Percentiles rank a stretch among this genome's conserved stretches.
Evolutionary conservation across 2,888 invertebrate genomes (phyloP).

Genomic region (Rhagonycha lutea): DNA sequence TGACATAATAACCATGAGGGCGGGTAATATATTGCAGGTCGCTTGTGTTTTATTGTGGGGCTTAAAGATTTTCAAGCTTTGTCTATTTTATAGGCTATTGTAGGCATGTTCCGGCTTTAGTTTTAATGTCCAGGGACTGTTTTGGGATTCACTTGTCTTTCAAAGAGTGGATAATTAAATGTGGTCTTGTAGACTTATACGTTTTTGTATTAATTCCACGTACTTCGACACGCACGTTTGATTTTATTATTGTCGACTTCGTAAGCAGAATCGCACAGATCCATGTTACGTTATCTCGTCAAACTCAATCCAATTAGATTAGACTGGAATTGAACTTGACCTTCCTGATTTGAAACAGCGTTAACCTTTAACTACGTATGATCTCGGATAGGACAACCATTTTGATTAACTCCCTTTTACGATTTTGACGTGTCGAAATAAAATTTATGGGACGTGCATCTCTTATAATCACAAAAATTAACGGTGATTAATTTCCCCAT

Average conservation of each 20-base stretch:
- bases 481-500: slow-evolving; percentile 10
- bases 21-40: slow-evolving; percentile 21
- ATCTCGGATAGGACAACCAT: neutral
- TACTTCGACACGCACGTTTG: slow-evolving; percentile 22
- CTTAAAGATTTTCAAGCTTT: slow-evolving; percentile 14
- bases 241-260: slow-evolving; percentile 17
- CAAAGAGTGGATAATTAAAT: slow-evolving; percentile 18
- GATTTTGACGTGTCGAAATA: neutral
- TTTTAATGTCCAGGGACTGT: slow-evolving; percentile 13
- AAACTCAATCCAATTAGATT: slow-evolving; percentile 19
- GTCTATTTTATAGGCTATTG: slow-evolving; percentile 10
- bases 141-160: slow-evolving; percentile 10
- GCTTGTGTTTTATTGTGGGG: slow-evolving; percentile 20
- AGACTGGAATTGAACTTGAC: slow-evolving; percentile 24
- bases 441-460: neutral
- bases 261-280: slow-evolving; percentile 20
- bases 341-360: slow-evolving; percentile 11
- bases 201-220: slow-evolving; percentile 17
- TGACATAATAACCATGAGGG: slow-evolving; percentile 15
- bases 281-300: slow-evolving; percentile 10
- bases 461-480: neutral
- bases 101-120: slow-evolving; percentile 11
- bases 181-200: slow-evolving; percentile 10
- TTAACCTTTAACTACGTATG: neutral
- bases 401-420: neutral